phyloP scores from a whole-genome alignment of 2,797 vertebrate species.

The Ctenopoma kingsleyae region DNA sequence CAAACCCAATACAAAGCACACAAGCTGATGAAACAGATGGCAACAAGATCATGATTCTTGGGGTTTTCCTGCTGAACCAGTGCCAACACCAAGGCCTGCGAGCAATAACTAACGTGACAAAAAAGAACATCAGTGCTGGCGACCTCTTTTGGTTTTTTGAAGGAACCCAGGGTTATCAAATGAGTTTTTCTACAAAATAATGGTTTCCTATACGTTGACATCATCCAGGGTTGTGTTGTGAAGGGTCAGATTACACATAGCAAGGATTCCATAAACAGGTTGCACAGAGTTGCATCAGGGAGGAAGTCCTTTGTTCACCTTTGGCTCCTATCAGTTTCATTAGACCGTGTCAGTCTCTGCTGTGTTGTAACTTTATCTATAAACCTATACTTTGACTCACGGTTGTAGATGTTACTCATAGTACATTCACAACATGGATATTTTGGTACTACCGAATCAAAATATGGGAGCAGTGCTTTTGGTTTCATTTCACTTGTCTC shows the following conservation, averaged over 20 bases:
- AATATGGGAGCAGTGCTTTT: neutral
- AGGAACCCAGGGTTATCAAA: neutral
- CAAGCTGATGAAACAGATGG: conserved; percentile 1
- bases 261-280: conserved; percentile 8
- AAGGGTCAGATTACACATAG: conserved; percentile 33
- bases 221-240: conserved; percentile 5
- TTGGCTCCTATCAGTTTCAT: conserved; percentile 12
- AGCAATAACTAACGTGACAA: neutral
- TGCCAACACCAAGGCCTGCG: neutral
- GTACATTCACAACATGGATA: neutral
- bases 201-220: neutral
- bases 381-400: neutral
- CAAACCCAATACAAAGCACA: neutral
- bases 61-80: neutral
- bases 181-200: neutral
- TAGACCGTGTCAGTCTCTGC: neutral
- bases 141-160: neutral
- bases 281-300: conserved; percentile 55
- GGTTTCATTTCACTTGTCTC: neutral
- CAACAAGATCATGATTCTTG: neutral
- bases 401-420: neutral
- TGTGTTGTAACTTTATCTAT: neutral
- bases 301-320: conserved; percentile 23
- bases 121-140: neutral
- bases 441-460: neutral